These are phyloP conservation scores for Halcyon leucocephala DNA, from an alignment of 2,797 vertebrate species.

Conservation along the genomic window DNA sequence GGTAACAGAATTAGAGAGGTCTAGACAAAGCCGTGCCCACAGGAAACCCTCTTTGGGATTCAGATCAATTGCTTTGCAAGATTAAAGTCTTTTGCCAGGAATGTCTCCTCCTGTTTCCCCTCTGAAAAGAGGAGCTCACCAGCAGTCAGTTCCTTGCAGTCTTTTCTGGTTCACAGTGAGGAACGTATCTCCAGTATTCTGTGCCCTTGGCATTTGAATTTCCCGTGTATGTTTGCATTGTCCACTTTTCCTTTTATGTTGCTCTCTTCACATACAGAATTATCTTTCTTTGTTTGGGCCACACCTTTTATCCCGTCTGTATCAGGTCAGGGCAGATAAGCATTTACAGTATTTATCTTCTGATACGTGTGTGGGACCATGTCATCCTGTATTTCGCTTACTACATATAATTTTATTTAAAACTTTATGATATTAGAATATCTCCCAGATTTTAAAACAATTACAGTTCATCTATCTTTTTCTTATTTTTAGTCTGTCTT, in stretches of 20 bases:
- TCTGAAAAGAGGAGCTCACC: not conserved
- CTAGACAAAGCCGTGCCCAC: not conserved
- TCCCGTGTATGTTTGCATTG: not conserved
- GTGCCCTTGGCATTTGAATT: not conserved
- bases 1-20: not conserved
- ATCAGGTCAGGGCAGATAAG: not conserved
- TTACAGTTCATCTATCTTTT: rapidly evolving
- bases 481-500: not conserved
- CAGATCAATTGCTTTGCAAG: not conserved
- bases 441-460: not conserved
- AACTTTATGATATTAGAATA: not conserved
- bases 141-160: not conserved
- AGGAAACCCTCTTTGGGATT: not conserved
- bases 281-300: not conserved
- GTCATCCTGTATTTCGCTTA: not conserved
- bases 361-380: not conserved
- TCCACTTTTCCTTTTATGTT: not conserved
- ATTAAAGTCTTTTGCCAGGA: not conserved
- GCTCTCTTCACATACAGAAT: not conserved
- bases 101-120: not conserved
- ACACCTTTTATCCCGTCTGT: not conserved
- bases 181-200: not conserved
- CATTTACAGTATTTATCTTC: not conserved
- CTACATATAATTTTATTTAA: not conserved
- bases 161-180: not conserved